Evolutionary conservation across 2,113 vertebrate genomes (phyloP).

Genomic region (Epinephelus fuscoguttatus): DNA sequence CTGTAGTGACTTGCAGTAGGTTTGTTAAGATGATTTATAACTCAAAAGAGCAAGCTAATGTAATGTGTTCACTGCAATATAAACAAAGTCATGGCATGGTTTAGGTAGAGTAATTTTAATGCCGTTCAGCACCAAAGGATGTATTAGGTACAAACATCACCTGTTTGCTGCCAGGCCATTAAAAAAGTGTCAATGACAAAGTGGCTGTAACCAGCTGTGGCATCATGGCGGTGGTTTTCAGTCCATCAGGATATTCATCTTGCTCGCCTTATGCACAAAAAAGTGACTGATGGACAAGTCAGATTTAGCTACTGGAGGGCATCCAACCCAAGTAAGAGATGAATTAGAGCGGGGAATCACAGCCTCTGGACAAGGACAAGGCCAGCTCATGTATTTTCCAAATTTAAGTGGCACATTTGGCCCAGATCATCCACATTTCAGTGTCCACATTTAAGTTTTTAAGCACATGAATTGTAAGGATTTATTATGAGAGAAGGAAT

Average conservation of each 20-base stretch:
- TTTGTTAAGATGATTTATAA: conserved; percentile 15
- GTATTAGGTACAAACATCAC: conserved; percentile 8
- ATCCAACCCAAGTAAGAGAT: conserved; percentile 46
- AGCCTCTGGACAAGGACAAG: conserved; percentile 36
- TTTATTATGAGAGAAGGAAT: conserved; percentile 7
- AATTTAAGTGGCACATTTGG: conserved; percentile 47
- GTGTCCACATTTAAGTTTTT: conserved; percentile 7
- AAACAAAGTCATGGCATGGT: conserved; percentile 31
- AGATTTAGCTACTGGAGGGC: conserved; percentile 47
- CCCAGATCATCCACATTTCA: not conserved
- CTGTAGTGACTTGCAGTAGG: not conserved
- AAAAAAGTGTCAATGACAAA: conserved; percentile 30
- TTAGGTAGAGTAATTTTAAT: conserved; percentile 20
- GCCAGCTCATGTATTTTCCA: conserved; percentile 31
- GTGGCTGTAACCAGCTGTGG: conserved; percentile 24
- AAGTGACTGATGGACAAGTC: conserved; percentile 53
- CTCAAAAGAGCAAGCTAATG: not conserved
- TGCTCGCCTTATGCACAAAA: conserved; percentile 28
- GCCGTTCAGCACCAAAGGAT: not conserved
- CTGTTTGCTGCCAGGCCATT: conserved; percentile 4
- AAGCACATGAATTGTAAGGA: not conserved
- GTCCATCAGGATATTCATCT: conserved; percentile 19
- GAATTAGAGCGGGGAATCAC: conserved; percentile 38
- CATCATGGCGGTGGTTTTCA: conserved; percentile 14
- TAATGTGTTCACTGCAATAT: conserved; percentile 2